A percentile compares a stretch with the other conserved stretches of the same genome.
These are phyloP conservation scores for Neopipo cinnamomea DNA, from an alignment of 2,113 vertebrate species.

Conservation along the genomic window DNA sequence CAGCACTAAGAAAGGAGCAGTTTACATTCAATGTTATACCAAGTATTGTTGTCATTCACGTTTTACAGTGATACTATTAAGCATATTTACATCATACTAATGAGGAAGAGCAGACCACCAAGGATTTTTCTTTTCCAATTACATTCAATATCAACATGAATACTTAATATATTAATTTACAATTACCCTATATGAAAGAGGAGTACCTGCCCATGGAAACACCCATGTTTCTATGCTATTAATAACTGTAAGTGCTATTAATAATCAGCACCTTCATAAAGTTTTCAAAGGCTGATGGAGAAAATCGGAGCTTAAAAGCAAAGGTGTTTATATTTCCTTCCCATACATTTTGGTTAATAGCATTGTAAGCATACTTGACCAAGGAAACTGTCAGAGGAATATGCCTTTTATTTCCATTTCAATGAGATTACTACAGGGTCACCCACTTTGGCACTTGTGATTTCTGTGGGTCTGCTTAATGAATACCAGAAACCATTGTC, in stretches of 20 bases:
- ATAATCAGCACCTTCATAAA: background rate
- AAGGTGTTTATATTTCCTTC: background rate
- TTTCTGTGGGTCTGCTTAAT: background rate
- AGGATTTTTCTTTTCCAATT: background rate
- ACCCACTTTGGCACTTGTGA: background rate
- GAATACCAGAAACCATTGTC: background rate
- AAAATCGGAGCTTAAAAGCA: background rate
- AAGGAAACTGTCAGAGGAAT: background rate
- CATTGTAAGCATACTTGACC: background rate
- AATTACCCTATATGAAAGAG: background rate
- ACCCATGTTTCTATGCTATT: background rate
- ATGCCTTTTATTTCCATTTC: background rate
- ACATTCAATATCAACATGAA: background rate
- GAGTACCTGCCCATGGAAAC: background rate
- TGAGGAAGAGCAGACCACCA: background rate
- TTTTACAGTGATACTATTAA: background rate
- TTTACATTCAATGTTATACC: background rate
- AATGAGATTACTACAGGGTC: background rate
- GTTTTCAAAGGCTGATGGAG: background rate
- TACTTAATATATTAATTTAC: background rate
- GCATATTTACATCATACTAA: background rate
- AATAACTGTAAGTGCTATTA: background rate
- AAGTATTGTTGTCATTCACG: background rate
- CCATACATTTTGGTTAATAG: background rate
- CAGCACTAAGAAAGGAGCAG: background rate